Percentiles rank a stretch among this genome's conserved stretches.
phyloP scores from a whole-genome alignment of 2,797 vertebrate species.

The Semaprochilodus insignis region DNA sequence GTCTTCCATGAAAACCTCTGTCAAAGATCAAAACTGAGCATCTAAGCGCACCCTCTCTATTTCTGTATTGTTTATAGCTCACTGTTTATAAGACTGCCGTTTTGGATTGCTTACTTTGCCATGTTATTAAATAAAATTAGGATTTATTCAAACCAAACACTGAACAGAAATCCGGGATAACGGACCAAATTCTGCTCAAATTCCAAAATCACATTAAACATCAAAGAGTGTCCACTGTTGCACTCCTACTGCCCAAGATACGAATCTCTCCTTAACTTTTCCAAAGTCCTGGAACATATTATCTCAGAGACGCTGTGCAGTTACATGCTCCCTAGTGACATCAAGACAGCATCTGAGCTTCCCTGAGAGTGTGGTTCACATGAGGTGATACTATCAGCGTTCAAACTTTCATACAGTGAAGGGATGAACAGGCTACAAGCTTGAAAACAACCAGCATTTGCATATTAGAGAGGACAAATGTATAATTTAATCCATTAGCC shows the following conservation, averaged over 20 bases:
- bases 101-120: background rate
- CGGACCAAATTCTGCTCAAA: too few relatives aligned
- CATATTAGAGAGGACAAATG: background rate
- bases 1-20: too few relatives aligned
- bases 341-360: conserved; percentile 23
- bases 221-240: too few relatives aligned
- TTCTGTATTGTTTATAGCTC: background rate
- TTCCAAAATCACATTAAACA: too few relatives aligned
- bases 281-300: background rate
- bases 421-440: background rate
- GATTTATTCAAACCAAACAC: background rate
- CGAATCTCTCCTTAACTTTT: background rate
- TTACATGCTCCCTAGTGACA: background rate
- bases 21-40: too few relatives aligned
- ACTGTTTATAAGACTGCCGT: background rate
- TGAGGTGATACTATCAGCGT: background rate
- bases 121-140: background rate
- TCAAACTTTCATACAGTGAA: background rate
- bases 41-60: background rate
- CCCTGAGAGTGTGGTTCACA: background rate
- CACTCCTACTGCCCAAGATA: background rate
- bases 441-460: background rate
- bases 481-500: background rate
- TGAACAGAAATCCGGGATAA: too few relatives aligned
- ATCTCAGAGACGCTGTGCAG: background rate